Percentiles rank a stretch among this genome's conserved stretches.
Evolutionary conservation across 2,888 invertebrate species (phyloP).

Genomic region (Pelosia muscerda): DNA sequence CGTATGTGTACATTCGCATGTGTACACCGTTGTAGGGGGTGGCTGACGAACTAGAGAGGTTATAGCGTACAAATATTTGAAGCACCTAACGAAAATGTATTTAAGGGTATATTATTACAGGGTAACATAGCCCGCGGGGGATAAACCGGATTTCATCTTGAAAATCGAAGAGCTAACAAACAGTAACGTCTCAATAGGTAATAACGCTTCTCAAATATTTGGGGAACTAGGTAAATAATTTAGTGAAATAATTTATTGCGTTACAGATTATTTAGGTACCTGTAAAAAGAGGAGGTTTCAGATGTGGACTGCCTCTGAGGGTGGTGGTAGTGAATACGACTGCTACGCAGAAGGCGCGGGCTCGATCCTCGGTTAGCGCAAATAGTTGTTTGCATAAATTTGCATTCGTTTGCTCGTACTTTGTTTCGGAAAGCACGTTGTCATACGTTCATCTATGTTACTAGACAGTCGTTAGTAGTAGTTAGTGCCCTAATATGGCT

Average conservation of each 20-base stretch:
- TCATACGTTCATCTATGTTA: no score
- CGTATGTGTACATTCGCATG: not conserved
- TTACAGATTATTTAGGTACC: no score
- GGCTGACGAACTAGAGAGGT: constrained; percentile 4
- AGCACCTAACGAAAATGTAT: constrained; percentile 18
- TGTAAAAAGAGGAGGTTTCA: no score
- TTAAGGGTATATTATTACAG: not conserved
- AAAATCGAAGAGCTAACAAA: not conserved
- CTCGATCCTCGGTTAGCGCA: no score
- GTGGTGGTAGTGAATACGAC: no score
- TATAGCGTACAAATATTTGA: constrained; percentile 1
- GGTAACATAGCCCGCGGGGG: not conserved
- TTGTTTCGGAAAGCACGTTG: no score
- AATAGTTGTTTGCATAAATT: no score
- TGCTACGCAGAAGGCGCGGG: no score
- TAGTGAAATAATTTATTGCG: not conserved
- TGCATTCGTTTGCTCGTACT: no score
- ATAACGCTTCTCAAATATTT: not conserved
- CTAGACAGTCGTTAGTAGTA: no score
- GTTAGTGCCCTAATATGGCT: no score
- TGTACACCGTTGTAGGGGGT: not conserved
- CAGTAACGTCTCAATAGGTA: constrained; percentile 1
- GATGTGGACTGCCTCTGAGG: no score
- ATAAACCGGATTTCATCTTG: constrained; percentile 1
- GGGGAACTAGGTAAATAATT: not conserved